A percentile compares a stretch with the other conserved stretches of the same genome.
phyloP scores from a whole-genome alignment of 2,113 vertebrate species.

The Leucosticte australis region DNA sequence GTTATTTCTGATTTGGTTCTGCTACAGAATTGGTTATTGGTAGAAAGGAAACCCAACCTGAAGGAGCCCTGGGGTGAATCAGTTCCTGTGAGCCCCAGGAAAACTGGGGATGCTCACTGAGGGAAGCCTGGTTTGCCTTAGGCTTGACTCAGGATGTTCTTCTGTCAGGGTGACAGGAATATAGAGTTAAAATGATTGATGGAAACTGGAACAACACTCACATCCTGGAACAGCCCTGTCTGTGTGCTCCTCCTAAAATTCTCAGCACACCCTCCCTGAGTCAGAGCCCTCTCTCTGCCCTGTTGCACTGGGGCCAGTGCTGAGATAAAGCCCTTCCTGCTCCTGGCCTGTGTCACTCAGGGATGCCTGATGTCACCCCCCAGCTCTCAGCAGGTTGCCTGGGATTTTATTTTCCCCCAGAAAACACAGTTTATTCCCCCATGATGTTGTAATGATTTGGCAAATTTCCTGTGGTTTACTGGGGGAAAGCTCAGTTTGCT shows the following conservation, averaged over 20 bases:
- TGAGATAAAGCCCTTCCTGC: neutral
- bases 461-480: neutral
- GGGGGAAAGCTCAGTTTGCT: neutral
- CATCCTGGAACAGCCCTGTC: neutral
- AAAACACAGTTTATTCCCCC: neutral
- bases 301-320: neutral
- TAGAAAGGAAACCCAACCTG: neutral
- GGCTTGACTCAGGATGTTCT: neutral
- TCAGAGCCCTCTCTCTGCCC: neutral
- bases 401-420: neutral
- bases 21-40: neutral
- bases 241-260: neutral
- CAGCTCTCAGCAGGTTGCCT: neutral
- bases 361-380: neutral
- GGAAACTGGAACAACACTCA: neutral
- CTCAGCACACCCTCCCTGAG: slow-evolving; percentile 30
- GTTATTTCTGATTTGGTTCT: neutral
- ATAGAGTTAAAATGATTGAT: neutral
- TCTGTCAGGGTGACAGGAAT: neutral
- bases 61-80: neutral
- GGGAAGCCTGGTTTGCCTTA: neutral
- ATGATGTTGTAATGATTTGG: neutral
- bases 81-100: neutral
- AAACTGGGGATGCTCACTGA: neutral
- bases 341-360: neutral